Evolutionary conservation across 2,797 vertebrate species (phyloP).

Genomic region (Leptoclinus maculatus): DNA sequence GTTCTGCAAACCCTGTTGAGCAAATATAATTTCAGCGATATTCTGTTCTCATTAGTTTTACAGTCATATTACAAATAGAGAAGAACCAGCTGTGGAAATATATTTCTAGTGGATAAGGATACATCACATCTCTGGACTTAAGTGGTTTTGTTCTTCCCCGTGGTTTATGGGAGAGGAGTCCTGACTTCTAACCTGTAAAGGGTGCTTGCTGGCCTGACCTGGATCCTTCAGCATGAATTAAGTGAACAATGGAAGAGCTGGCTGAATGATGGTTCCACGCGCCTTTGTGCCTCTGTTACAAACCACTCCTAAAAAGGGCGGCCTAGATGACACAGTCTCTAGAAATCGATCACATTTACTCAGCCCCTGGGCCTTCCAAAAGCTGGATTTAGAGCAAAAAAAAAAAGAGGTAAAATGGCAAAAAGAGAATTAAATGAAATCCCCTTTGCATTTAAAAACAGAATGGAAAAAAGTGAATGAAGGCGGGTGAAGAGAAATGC

Average conservation of each 20-base stretch:
- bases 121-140: slow-evolving; percentile 45
- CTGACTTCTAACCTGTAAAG: slow-evolving; percentile 80
- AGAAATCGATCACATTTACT: slow-evolving; percentile 86
- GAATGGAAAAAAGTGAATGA: slow-evolving; percentile 74
- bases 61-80: slow-evolving; percentile 70
- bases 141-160: slow-evolving; percentile 48
- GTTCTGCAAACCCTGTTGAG: slow-evolving; percentile 68
- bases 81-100: slow-evolving; percentile 65
- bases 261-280: slow-evolving; percentile 82
- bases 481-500: slow-evolving; percentile 58
- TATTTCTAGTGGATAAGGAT: slow-evolving; percentile 66
- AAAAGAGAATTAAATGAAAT: slow-evolving; percentile 80
- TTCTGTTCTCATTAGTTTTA: slow-evolving; percentile 74
- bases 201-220: slow-evolving; percentile 79
- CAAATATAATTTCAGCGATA: slow-evolving; percentile 76
- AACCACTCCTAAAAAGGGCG: slow-evolving; percentile 82
- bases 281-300: slow-evolving; percentile 82
- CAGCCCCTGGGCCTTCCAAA: slow-evolving; percentile 76
- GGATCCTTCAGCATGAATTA: slow-evolving; percentile 86
- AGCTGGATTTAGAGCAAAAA: slow-evolving; percentile 74
- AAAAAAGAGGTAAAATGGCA: slow-evolving; percentile 60
- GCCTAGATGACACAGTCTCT: slow-evolving; percentile 80
- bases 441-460: slow-evolving; percentile 81
- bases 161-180: slow-evolving; percentile 63
- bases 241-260: slow-evolving; percentile 79